Conservation (phyloP, 2,797 vertebrate species). For the Atherinosoma microstoma region DNA sequence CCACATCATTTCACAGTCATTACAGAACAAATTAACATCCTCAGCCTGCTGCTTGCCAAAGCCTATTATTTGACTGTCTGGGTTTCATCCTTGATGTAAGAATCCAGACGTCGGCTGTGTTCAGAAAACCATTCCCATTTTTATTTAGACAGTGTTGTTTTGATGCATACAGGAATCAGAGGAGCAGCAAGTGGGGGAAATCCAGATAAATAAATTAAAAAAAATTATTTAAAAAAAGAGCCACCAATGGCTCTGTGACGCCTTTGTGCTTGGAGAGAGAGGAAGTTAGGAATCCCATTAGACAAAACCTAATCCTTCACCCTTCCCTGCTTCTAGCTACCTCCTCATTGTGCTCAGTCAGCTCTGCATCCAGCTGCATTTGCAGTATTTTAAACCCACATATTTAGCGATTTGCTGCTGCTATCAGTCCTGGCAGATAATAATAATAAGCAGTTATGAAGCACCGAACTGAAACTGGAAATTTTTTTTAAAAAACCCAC, state of each 20-base stretch:
- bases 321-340: constrained; percentile 22
- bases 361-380: constrained; percentile 38
- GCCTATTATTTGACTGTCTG: constrained; percentile 69
- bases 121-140: constrained; percentile 28
- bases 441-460: constrained; percentile 23
- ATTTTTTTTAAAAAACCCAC: neutral
- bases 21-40: constrained; percentile 68
- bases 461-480: neutral
- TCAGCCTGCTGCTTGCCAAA: constrained; percentile 52
- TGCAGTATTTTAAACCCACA: constrained; percentile 51
- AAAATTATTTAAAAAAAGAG: constrained; percentile 1
- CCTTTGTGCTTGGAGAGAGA: constrained; percentile 64
- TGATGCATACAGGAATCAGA: constrained; percentile 40
- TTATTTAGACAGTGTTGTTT: constrained; percentile 41
- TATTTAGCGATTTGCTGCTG: constrained; percentile 33
- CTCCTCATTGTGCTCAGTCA: constrained; percentile 49
- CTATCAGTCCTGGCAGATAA: constrained; percentile 32
- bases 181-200: constrained; percentile 45
- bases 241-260: constrained; percentile 54
- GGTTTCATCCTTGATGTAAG: constrained; percentile 55
- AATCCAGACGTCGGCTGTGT: constrained; percentile 45
- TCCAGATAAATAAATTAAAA: constrained; percentile 13
- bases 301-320: constrained; percentile 68
- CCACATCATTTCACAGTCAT: constrained; percentile 62
- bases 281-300: constrained; percentile 71